Evolutionary conservation across 2,888 invertebrate genomes (phyloP).

Genomic region (Mylabris sibirica): DNA sequence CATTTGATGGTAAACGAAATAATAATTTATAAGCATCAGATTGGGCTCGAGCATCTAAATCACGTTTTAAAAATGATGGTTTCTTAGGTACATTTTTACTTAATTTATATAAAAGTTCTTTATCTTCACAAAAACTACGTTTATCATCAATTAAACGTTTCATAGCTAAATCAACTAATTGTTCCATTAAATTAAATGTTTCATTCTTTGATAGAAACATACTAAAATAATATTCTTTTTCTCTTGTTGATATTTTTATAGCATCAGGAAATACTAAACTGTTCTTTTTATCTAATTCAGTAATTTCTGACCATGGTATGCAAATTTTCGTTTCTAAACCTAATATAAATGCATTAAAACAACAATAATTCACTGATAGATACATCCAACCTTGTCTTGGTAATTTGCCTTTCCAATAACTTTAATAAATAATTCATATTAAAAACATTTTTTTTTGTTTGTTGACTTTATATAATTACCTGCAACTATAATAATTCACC

Average conservation of each 20-base stretch:
- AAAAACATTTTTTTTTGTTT: background rate
- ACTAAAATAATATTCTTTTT: constrained; percentile 89
- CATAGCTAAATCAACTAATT: constrained; percentile 96
- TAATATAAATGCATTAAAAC: constrained; percentile 94
- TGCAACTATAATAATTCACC: constrained; percentile 93
- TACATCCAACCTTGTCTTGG: constrained; percentile 98
- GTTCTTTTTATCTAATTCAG: constrained; percentile 79
- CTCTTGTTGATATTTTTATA: constrained; percentile 84
- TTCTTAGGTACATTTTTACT: constrained; percentile 90
- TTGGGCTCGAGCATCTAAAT: constrained; percentile 92
- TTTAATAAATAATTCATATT: constrained; percentile 59
- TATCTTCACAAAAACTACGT: constrained; percentile 88
- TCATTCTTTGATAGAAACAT: constrained; percentile 89
- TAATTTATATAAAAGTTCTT: constrained; percentile 81
- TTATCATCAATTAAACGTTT: constrained; percentile 93
- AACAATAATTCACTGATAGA: constrained; percentile 94
- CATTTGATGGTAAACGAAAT: constrained; percentile 85
- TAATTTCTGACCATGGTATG: constrained; percentile 90
- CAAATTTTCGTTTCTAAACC: constrained; percentile 87
- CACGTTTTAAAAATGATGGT: constrained; percentile 90
- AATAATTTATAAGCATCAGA: constrained; percentile 88
- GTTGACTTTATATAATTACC: constrained; percentile 67
- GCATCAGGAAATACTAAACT: constrained; percentile 84
- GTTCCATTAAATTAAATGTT: constrained; percentile 91
- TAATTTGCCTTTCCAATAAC: constrained; percentile 91